Base-by-base conservation (phyloP, 2,113 vertebrate species). In the Bombycilla garrulus region DNA sequence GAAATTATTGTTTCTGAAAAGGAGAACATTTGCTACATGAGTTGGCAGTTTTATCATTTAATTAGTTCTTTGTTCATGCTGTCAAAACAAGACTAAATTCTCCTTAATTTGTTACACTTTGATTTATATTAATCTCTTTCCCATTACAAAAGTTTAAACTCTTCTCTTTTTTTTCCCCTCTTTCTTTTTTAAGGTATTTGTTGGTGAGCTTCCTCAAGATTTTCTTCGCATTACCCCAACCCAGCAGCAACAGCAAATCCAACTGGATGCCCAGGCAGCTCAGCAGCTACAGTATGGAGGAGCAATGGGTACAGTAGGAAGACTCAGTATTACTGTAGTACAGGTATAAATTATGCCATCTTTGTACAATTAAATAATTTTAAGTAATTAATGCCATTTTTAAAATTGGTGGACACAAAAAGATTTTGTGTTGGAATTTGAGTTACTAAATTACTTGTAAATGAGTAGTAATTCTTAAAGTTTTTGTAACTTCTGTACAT, bases 301-400 rank as follows among this genome's bases (percentile, higher is more conserved):
- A 38, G 80, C 98, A 4, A 85, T 99, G 60, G 98, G 98, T 57
- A 98, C 99, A 0, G 98, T 99, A 18, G 99, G 99, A 48, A 98
- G 99, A 33, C 98, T 99, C 86, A 99, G 99, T 97, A 98, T 99
- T 95, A 99, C 99, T 0, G 99, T 99, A 73, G 99, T 99, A n/a
- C 99, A 99, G 99, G 99, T 99, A 97, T 58, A 77, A 51, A 21
- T 70, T 36, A 15, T 38, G 36, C 38, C 7, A 12, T 60, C 50
- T 76, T 71, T 70, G 16, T 77, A 57, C 42, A 58, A 19, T 57
- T 57, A 47, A 69, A 5, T 44, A 35, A 78, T 73, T 60, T n/a
- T 15, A 60, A 76, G 36, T 65, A 42, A 42, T 54, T 15, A 62
- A 38, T 61, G 14, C 21, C 15, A 3, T 53, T 44, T 22, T 51